Evolutionary conservation across 2,113 vertebrate species (phyloP), one percentile per base, ranked within the genome.

Genomic region (Thymallus thymallus): DNA sequence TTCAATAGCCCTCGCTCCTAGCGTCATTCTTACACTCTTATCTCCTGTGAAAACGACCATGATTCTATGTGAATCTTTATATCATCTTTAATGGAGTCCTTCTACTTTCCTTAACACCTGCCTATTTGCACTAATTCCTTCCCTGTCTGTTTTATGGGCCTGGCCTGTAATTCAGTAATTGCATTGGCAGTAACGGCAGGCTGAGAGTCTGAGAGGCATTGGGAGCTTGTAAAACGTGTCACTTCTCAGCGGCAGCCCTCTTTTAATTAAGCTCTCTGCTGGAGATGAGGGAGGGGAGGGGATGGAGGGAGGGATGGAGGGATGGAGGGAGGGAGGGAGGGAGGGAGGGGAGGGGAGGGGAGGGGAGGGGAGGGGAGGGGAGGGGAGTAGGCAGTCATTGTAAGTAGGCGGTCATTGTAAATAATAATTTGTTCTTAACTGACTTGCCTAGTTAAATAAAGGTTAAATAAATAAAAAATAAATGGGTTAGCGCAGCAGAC

Each of bases 231-330:
- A 68, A 90, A 88, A 88, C 87, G 89, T 76, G 80, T 88, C 75
- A 75, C 75, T 86, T 77, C 71, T 78, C 75, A 20, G 78, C 80
- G 80, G 83, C 86, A 73, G 80, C 82, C 76, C 79, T 3, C 71
- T 86, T 94, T 94, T 94, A 95, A 94, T 95, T 92, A 94, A 94
- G 91, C 82, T 85, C 87, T 91, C 90, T 82, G 89, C 85, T 91
- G 90, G 92, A 94, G 93, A 88, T 75, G 90, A 90, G n/a, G n/a
- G n/a, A n/a, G n/a, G n/a, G n/a, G n/a, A n/a, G n/a, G n/a, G 46
- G 3, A 51, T 6, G 35, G 7, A 9, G 7, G 7, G 35, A 32
- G 30, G 30, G 5, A 5, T 4, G 5, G 30, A 5, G 5, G 30
- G 30, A 30, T 4, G 30, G 30, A 32, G 30, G 30, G 30, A 6